A percentile compares a stretch with the other conserved stretches of the same genome.
phyloP scores from a whole-genome alignment of 92 coral and sea anemone genomes.

The Palythoa heliodiscus region DNA sequence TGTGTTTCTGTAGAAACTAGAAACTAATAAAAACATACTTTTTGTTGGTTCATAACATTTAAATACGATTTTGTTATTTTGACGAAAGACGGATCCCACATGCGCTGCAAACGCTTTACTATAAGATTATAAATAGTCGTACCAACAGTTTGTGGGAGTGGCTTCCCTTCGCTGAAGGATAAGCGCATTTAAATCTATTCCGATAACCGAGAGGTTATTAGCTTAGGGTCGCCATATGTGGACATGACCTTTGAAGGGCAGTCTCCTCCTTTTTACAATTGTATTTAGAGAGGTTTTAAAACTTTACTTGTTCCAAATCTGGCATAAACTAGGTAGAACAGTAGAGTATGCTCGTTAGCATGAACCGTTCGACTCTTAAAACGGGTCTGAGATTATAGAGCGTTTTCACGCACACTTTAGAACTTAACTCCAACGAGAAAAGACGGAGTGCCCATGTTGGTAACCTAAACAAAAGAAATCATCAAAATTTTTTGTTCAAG shows the following conservation, averaged over 20 bases:
- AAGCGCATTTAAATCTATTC: conserved; percentile 95
- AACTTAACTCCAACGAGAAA: too few relatives aligned
- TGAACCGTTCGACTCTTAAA: too few relatives aligned
- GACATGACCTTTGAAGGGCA: conserved; percentile 88
- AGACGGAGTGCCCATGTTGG: too few relatives aligned
- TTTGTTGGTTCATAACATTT: not conserved
- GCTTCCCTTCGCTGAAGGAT: conserved; percentile 97
- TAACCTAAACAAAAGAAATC: too few relatives aligned
- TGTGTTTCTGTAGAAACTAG: not conserved
- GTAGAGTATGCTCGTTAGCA: too few relatives aligned
- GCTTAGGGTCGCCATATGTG: conserved; percentile 75
- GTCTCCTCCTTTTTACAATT: conserved; percentile 71
- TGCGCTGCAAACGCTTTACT: not conserved
- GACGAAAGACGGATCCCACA: conserved; percentile 26
- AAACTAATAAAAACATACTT: too few relatives aligned
- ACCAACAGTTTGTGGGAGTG: accelerated
- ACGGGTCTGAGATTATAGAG: too few relatives aligned
- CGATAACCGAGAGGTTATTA: conserved; percentile 68
- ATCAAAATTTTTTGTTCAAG: too few relatives aligned
- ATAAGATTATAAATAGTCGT: conserved; percentile 32
- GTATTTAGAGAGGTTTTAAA: too few relatives aligned
- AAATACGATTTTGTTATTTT: not conserved
- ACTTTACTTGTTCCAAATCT: not conserved
- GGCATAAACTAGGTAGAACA: not conserved
- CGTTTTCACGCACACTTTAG: too few relatives aligned